Conservation (phyloP, 2,113 vertebrate genomes). For the Tylochromis polylepis region DNA sequence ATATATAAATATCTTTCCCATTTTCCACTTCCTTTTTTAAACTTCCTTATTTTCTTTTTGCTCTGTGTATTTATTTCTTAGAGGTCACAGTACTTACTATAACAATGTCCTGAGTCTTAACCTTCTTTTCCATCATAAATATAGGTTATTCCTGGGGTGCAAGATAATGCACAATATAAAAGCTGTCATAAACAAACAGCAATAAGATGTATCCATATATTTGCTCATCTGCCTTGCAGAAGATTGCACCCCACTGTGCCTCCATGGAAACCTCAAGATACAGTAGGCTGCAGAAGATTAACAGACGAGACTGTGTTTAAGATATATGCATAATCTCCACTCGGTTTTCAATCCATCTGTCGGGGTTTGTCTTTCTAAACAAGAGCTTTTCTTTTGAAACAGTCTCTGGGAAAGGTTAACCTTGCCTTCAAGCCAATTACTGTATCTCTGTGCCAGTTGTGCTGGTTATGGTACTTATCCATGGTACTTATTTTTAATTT, state of each 20-base stretch:
- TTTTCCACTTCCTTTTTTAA: not conserved
- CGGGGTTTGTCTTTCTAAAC: not conserved
- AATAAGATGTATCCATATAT: not conserved
- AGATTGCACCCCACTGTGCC: not conserved
- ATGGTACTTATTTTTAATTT: not conserved
- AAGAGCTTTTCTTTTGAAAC: not conserved
- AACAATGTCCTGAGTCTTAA: not conserved
- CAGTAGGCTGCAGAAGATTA: not conserved
- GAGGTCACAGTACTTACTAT: not conserved
- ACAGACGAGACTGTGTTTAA: not conserved
- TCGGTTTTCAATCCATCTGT: not conserved
- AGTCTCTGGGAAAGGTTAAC: conserved; percentile 5
- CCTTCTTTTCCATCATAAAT: not conserved
- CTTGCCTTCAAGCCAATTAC: conserved; percentile 1
- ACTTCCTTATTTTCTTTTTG: not conserved
- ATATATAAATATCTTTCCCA: not conserved
- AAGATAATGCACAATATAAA: conserved; percentile 1
- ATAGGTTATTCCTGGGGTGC: not conserved
- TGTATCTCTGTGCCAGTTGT: not conserved
- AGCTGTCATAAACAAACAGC: conserved; percentile 12
- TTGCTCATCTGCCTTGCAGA: not conserved
- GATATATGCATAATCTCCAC: not conserved
- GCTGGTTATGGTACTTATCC: not conserved
- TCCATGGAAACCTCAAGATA: not conserved
- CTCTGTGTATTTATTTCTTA: not conserved